Base-by-base conservation (phyloP, 2,113 vertebrate species). In the Oceanodroma tethys region DNA sequence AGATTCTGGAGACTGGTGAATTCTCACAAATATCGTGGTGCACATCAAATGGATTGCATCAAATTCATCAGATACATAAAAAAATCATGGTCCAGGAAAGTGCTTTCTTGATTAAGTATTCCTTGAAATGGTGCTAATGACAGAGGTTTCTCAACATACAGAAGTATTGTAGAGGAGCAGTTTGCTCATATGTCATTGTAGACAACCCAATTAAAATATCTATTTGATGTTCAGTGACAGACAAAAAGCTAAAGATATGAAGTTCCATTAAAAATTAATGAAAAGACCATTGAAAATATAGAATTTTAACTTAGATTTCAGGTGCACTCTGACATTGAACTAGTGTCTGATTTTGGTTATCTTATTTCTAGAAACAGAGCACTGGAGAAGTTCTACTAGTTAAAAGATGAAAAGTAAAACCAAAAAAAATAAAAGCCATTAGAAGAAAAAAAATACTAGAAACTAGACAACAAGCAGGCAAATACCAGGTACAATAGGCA, bases 11-110 rank as follows among this genome's bases (percentile, higher is more conserved):
- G 34, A 14, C 17, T 16, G 10, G 12, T 52, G 6, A 71, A 71
- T 27, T 36, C 63, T 92, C 63, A 40, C 26, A 47, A 15, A 29
- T 26, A 50, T 16, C 0, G 0, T 9, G 21, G 63, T 4, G 3
- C 10, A 66, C 17, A 56, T 52, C 62, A 72, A 65, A 58, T 13
- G 7, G 27, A 52, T 36, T 53, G 32, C 67, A 76, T n/a, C 52
- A 65, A 60, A 65, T 40, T 55, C 15, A 68, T 43, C 52, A 79
- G 75, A 86, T 55, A 34, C 22, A 13, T 59, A 79, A 90, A 7
- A 73, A 32, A 84, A 65, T 59, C 78, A n/a, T 8, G 10, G 73
- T 56, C 59, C 55, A 73, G 88, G 63, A 70, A 88, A 90, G 50
- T 36, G 65, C 42, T 58, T 65, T 40, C 79, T 80, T 89, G 43